Percentiles rank a stretch among this genome's conserved stretches.
phyloP scores from a whole-genome alignment of 2,888 invertebrate species.

The Eustalomyia histrio region DNA sequence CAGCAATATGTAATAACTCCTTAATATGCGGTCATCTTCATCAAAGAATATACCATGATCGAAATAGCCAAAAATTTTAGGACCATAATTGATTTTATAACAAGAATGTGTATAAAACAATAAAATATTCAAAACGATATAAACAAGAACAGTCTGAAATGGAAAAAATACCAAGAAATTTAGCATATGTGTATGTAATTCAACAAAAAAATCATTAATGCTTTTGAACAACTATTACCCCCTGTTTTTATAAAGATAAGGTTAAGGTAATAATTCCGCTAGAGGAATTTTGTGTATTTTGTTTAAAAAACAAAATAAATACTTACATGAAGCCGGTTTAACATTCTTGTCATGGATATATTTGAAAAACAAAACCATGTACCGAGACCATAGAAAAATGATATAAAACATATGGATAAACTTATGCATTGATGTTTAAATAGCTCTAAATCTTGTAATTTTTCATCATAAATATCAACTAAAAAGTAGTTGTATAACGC shows the following conservation, averaged over 20 bases:
- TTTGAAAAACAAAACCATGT: constrained; percentile 67
- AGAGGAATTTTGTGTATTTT: too few species aligned
- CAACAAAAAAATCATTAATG: neutral
- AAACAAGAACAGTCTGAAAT: constrained; percentile 50
- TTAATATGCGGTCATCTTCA: constrained; percentile 36
- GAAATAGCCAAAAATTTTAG: constrained; percentile 42
- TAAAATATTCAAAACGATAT: constrained; percentile 27
- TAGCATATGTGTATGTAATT: too few species aligned
- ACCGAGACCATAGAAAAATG: constrained; percentile 51
- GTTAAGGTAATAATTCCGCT: too few species aligned
- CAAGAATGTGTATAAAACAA: constrained; percentile 31
- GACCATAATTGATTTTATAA: constrained; percentile 36
- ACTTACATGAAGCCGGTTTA: constrained; percentile 51
- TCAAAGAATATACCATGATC: constrained; percentile 56
- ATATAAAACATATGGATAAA: constrained; percentile 32
- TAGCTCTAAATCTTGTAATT: constrained; percentile 37
- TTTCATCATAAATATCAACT: constrained; percentile 55
- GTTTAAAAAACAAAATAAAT: too few species aligned
- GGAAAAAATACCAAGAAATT: neutral
- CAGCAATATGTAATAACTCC: constrained; percentile 26
- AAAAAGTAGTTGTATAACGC: constrained; percentile 42
- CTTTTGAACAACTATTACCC: neutral
- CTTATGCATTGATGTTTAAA: constrained; percentile 56
- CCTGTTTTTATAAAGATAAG: too few species aligned
- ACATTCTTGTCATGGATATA: constrained; percentile 52